These are phyloP conservation scores for Ceratina japonica DNA, from an alignment of 1,140 invertebrate species.

Conservation along the genomic window DNA sequence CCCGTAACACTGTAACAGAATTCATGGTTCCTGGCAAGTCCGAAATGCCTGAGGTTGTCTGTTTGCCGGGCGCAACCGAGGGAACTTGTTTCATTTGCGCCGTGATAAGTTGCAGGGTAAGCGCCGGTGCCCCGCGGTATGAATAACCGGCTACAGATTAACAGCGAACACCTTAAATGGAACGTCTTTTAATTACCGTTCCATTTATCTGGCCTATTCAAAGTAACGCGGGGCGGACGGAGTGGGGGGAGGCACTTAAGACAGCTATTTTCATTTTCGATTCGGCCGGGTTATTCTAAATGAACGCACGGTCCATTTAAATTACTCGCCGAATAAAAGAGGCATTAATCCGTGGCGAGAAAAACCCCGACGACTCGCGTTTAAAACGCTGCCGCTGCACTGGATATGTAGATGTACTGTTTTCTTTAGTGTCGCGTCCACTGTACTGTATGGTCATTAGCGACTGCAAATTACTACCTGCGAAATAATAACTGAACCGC, in stretches of 20 bases:
- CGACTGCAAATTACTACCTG: too few relatives aligned
- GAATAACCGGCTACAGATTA: not conserved
- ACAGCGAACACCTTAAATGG: not conserved
- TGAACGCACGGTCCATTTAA: constrained; percentile 27
- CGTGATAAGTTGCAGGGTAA: not conserved
- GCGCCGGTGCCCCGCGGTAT: not conserved
- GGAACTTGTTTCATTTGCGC: constrained; percentile 22
- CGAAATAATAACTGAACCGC: too few relatives aligned
- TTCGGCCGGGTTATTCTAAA: not conserved
- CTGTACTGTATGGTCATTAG: too few relatives aligned
- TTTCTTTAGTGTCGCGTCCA: too few relatives aligned
- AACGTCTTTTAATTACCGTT: not conserved
- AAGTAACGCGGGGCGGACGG: too few relatives aligned
- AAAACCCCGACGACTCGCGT: not conserved
- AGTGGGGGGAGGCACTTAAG: not conserved
- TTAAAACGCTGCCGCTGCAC: constrained; percentile 9
- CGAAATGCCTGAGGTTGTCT: constrained; percentile 6
- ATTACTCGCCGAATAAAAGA: constrained; percentile 52
- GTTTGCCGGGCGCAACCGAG: not conserved
- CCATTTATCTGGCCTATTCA: not conserved
- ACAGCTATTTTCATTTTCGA: not conserved
- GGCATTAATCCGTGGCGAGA: constrained; percentile 25
- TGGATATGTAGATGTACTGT: too few relatives aligned
- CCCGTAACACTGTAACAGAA: not conserved
- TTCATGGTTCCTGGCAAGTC: not conserved